These are phyloP conservation scores for Smutsia gigantea DNA, from an alignment of 2,797 vertebrate species.

Conservation along the genomic window DNA sequence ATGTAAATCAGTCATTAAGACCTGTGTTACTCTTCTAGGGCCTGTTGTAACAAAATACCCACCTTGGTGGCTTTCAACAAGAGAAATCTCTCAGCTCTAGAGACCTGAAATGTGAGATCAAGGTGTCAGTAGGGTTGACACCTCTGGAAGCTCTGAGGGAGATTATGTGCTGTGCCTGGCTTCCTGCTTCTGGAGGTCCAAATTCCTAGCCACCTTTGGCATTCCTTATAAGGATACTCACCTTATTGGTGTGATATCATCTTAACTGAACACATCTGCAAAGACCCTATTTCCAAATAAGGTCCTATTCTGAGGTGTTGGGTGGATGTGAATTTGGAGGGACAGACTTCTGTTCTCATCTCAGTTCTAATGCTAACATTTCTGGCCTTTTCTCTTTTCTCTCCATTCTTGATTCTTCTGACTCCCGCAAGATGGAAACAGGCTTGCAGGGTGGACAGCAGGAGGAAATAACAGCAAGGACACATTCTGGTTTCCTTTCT, in stretches of 20 bases:
- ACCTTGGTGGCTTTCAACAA: background rate
- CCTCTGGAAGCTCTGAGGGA: background rate
- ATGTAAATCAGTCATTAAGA: background rate
- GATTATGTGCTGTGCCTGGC: background rate
- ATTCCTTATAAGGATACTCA: background rate
- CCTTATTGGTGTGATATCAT: background rate
- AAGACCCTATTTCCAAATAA: no score
- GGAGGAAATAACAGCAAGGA: background rate
- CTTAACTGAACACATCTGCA: background rate
- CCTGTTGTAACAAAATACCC: background rate
- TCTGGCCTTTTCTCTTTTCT: no score
- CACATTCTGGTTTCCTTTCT: background rate
- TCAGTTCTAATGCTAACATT: no score
- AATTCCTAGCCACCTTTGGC: background rate
- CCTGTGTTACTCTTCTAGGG: rapidly evolving
- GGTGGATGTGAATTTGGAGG: background rate
- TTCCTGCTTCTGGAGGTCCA: no score
- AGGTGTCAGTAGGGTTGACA: background rate
- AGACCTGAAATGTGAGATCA: background rate
- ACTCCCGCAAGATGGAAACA: background rate
- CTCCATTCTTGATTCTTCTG: background rate
- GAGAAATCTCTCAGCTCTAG: background rate
- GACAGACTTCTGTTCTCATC: no score
- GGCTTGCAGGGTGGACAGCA: background rate
- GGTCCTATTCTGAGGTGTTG: background rate